Base-by-base conservation (phyloP, 2,113 vertebrate species). In the Petrocephalus microphthalmus region DNA sequence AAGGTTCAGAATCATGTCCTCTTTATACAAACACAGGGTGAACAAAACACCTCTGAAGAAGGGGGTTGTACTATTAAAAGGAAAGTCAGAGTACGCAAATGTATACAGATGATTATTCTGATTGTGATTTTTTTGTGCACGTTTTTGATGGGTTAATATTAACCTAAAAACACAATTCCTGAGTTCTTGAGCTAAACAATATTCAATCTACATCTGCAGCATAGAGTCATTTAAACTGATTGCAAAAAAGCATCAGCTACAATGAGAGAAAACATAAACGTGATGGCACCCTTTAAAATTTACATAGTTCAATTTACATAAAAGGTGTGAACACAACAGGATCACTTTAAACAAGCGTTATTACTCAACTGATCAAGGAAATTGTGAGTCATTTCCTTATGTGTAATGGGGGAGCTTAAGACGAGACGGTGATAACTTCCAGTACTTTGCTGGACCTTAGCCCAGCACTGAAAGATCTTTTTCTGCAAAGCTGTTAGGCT, bases 401-500 rank as follows among this genome's bases (percentile, higher is more conserved):
- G 42, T 45, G 52, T 84, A 90, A 56, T 42, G 86, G 37, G 88
- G 84, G 47, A 45, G 84, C 10, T 22, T 52, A 42, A 19, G n/a
- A 87, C 2, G 33, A 56, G 52, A 33, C 3, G 86, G 87, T 84
- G 74, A 42, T 90, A 87, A 85, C 89, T 91, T 89, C 78, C 52
- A 93, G 89, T 93, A 90, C 85, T 51, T 45, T 74, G 89, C 91
- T 94, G 93, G 93, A 93, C 56, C 85, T 7, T 64, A 45, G 91
- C 93, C 94, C 90, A 93, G 91, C 91, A 90, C 81, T 88, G 49
- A 92, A 91, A 92, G 88, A 91, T 92, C 53, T 88, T 92, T 92
- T 88, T 90, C n/a, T 88, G 91, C 90, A 94, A 95, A 94, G 92
- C 93, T 91, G 90, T 88, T 82, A n/a, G 81, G 88, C 85, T 84